Evolutionary conservation across 2,888 invertebrate species (phyloP).

Genomic region (Drosophila meridiana): DNA sequence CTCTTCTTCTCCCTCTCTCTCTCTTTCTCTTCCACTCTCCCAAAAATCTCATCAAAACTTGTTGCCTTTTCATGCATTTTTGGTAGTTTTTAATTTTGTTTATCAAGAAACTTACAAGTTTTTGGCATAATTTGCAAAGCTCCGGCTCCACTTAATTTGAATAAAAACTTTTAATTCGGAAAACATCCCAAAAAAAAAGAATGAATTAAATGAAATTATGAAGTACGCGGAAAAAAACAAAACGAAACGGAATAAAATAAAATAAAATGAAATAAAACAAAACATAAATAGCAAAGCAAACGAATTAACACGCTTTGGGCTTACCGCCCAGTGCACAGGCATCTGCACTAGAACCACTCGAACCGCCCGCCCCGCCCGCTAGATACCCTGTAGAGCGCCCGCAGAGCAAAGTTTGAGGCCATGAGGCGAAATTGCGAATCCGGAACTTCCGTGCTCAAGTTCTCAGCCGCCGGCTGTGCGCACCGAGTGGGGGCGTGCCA

Average conservation of each 20-base stretch:
- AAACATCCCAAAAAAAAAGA: conserved; percentile 15
- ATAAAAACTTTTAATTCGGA: conserved; percentile 57
- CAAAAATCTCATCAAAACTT: conserved; percentile 26
- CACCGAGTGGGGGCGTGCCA: conserved; percentile 30
- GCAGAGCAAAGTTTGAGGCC: conserved; percentile 45
- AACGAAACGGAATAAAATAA: not conserved
- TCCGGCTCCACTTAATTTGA: conserved; percentile 54
- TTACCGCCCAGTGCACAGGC: conserved; percentile 5
- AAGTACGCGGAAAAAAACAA: not conserved
- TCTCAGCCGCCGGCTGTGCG: conserved; percentile 60
- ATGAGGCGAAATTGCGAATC: conserved; percentile 44
- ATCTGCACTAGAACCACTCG: not conserved
- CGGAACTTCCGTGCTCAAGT: conserved; percentile 78
- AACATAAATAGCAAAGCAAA: conserved; percentile 57
- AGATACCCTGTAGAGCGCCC: conserved; percentile 16
- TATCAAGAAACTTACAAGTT: conserved; percentile 38
- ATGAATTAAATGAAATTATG: conserved; percentile 60
- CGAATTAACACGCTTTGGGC: conserved; percentile 69
- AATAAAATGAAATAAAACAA: conserved; percentile 27
- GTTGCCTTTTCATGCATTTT: conserved; percentile 5
- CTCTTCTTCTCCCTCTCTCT: not conserved
- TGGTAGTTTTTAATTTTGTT: conserved; percentile 37
- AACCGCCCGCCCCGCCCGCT: not conserved
- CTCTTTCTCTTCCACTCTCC: not conserved
- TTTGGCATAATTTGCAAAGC: conserved; percentile 42